These are phyloP conservation scores for Galago senegalensis DNA, from an alignment of 2,797 vertebrate species.

Conservation along the genomic window DNA sequence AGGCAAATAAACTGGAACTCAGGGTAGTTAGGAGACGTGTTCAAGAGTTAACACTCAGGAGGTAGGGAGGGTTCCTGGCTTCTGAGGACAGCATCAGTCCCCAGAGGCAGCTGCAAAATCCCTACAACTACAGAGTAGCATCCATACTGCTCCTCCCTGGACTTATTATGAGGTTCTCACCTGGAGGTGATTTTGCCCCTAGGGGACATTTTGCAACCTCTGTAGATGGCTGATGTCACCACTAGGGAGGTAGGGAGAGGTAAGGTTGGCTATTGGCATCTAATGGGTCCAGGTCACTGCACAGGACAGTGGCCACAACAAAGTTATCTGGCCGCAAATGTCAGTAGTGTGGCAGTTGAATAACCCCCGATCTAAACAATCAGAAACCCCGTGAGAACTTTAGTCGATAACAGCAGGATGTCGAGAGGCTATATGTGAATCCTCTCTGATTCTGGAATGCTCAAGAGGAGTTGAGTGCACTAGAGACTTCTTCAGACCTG, in stretches of 20 bases:
- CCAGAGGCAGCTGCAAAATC: background rate
- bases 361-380: background rate
- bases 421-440: rapidly evolving
- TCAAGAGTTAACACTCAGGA: background rate
- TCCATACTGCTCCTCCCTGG: rapidly evolving
- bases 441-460: rapidly evolving
- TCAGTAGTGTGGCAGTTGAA: rapidly evolving
- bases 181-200: rapidly evolving
- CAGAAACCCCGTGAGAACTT: background rate
- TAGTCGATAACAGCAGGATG: rapidly evolving
- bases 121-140: rapidly evolving
- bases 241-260: background rate
- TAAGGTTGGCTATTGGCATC: background rate
- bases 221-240: rapidly evolving
- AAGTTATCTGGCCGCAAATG: background rate
- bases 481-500: background rate
- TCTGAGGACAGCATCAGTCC: rapidly evolving
- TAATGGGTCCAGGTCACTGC: background rate
- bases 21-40: rapidly evolving
- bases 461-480: rapidly evolving
- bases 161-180: background rate
- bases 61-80: background rate
- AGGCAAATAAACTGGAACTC: background rate
- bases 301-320: background rate
- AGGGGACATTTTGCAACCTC: rapidly evolving